A percentile compares a stretch with the other conserved stretches of the same genome.
Evolutionary conservation across 2,113 vertebrate genomes (phyloP).

Genomic region (Spilogale gracilis): DNA sequence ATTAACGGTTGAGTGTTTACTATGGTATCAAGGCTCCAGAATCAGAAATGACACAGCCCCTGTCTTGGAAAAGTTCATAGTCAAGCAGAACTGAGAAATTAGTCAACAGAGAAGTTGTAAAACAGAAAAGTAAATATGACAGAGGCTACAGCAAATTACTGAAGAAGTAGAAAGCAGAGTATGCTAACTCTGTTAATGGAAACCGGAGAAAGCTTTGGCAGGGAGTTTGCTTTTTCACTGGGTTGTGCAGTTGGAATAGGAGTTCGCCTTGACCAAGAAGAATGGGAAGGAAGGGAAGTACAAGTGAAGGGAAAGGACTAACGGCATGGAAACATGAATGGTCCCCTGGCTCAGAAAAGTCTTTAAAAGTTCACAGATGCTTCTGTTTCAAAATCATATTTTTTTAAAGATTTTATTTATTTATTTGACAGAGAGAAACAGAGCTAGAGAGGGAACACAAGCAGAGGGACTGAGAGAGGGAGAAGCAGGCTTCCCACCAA

Average conservation of each 20-base stretch:
- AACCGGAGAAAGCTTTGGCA: background rate
- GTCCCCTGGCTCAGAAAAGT: slow-evolving; percentile 3
- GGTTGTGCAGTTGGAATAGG: slow-evolving; percentile 36
- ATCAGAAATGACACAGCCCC: background rate
- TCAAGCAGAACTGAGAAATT: background rate
- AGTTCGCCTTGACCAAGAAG: slow-evolving; percentile 48
- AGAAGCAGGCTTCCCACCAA: too few relatives aligned
- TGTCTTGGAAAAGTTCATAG: slow-evolving; percentile 14
- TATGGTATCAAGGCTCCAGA: background rate
- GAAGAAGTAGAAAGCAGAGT: background rate
- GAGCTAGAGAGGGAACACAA: too few relatives aligned
- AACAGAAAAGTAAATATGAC: slow-evolving; percentile 26
- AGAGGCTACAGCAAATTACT: background rate
- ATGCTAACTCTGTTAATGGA: background rate
- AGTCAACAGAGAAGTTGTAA: background rate
- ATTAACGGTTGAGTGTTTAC: background rate
- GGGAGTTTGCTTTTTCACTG: background rate
- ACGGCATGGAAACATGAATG: background rate
- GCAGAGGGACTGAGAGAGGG: too few relatives aligned
- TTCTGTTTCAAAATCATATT: slow-evolving; percentile 17
- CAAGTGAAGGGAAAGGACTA: background rate
- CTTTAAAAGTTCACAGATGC: slow-evolving; percentile 35
- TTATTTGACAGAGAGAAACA: too few relatives aligned
- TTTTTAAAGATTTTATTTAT: background rate
- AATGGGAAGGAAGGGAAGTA: background rate